A percentile compares a stretch with the other conserved stretches of the same genome.
These are phyloP conservation scores for Channallabes apus DNA, from an alignment of 2,797 vertebrate species.

Conservation along the genomic window DNA sequence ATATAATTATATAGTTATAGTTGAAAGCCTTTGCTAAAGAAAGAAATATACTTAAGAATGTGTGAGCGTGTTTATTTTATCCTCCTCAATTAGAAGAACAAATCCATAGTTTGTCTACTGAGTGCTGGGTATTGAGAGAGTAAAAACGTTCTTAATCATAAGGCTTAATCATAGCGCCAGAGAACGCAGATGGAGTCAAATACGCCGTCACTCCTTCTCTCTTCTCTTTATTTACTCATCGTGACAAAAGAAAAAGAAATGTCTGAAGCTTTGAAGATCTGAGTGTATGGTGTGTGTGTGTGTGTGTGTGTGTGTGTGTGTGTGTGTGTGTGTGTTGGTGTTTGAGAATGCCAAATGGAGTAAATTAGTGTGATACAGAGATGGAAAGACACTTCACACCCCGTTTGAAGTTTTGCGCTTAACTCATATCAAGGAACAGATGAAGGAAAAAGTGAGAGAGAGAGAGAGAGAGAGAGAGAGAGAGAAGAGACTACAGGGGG, in stretches of 20 bases:
- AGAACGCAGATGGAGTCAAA: slow-evolving; percentile 35
- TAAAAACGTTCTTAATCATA: too few species aligned
- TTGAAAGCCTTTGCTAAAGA: neutral
- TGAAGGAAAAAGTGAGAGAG: slow-evolving; percentile 51
- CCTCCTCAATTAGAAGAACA: slow-evolving; percentile 1
- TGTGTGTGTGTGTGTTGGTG: slow-evolving; percentile 33
- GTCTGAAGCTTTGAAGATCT: slow-evolving; percentile 76
- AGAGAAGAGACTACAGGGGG: slow-evolving; percentile 32
- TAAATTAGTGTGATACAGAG: slow-evolving; percentile 8
- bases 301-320: slow-evolving; percentile 46
- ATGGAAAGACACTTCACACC: slow-evolving; percentile 64
- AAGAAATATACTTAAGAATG: neutral
- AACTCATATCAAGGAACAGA: slow-evolving; percentile 79
- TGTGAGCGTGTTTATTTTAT: neutral
- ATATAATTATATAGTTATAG: too few species aligned
- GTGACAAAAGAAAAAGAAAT: slow-evolving; percentile 62
- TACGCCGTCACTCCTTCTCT: slow-evolving; percentile 48
- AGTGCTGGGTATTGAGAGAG: slow-evolving; percentile 27
- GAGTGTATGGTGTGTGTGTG: slow-evolving; percentile 49
- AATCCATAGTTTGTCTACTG: neutral
- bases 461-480: slow-evolving; percentile 34
- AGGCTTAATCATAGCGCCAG: slow-evolving; percentile 34
- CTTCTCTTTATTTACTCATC: slow-evolving; percentile 69
- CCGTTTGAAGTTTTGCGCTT: slow-evolving; percentile 76
- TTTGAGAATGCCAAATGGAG: slow-evolving; percentile 42